Conservation (phyloP, 2,797 vertebrate genomes). For the Limnodromus scolopaceus region DNA sequence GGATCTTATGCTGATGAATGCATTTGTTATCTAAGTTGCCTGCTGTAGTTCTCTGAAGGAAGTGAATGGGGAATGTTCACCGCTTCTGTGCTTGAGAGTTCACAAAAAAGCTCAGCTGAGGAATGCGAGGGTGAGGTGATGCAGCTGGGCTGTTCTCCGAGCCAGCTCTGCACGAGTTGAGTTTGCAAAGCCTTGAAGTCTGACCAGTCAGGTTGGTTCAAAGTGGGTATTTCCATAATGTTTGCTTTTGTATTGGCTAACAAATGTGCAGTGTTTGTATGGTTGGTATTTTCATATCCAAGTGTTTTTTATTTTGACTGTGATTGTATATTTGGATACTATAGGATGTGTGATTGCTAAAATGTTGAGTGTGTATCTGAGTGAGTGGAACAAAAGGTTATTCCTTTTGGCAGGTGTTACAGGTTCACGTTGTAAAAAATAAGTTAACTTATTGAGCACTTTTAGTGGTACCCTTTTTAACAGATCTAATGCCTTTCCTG, state of each 20-base stretch:
- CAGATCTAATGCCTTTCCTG: conserved; percentile 85
- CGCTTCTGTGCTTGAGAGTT: not conserved
- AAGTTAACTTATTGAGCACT: conserved; percentile 90
- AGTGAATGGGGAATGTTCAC: not conserved
- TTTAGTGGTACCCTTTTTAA: conserved; percentile 82
- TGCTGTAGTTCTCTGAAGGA: not conserved
- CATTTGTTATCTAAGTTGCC: not conserved
- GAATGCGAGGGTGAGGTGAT: not conserved
- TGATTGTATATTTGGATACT: conserved; percentile 65
- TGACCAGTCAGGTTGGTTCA: conserved; percentile 18
- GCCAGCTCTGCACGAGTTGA: not conserved
- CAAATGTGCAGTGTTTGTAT: conserved; percentile 72
- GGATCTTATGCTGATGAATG: not conserved
- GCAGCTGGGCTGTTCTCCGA: fast-evolving
- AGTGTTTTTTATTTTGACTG: conserved; percentile 65
- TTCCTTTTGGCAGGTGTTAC: conserved; percentile 67
- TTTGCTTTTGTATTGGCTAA: conserved; percentile 78
- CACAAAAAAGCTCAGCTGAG: not conserved
- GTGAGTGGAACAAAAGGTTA: conserved; percentile 58
- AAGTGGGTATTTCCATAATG: conserved; percentile 16
- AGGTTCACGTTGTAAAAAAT: conserved; percentile 76
- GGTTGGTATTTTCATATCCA: conserved; percentile 57
- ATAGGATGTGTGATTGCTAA: conserved; percentile 56
- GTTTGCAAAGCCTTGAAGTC: conserved; percentile 26
- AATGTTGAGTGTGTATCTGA: conserved; percentile 31